Evolutionary conservation across 2,888 invertebrate genomes (phyloP).

Genomic region (Daptonema setosum): DNA sequence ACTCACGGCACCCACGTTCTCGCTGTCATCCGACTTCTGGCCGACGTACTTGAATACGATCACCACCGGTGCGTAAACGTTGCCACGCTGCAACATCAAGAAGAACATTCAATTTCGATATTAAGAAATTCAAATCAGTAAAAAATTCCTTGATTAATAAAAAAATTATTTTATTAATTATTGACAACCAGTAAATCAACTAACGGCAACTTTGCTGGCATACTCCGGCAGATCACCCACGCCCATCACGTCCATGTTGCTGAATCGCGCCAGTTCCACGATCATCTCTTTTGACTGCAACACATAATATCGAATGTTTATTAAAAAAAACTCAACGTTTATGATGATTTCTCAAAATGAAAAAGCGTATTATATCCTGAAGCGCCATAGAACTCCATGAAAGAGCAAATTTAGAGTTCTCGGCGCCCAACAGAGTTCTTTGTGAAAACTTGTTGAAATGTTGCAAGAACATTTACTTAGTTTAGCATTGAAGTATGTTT

Average conservation of each 20-base stretch:
- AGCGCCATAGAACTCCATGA: too few relatives aligned
- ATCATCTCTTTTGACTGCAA: conserved; percentile 18
- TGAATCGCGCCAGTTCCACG: conserved; percentile 13
- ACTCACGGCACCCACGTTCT: conserved; percentile 4
- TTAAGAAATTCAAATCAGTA: too few relatives aligned
- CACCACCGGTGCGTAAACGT: conserved; percentile 16
- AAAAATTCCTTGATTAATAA: too few relatives aligned
- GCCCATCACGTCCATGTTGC: conserved; percentile 15
- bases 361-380: too few relatives aligned
- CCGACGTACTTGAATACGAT: conserved; percentile 16
- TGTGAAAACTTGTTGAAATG: too few relatives aligned
- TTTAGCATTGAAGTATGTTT: too few relatives aligned
- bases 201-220: conserved; percentile 11
- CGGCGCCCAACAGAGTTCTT: too few relatives aligned
- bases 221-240: conserved; percentile 16
- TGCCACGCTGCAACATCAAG: conserved; percentile 12
- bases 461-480: too few relatives aligned
- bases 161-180: too few relatives aligned
- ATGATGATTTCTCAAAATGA: not conserved
- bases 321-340: too few relatives aligned
- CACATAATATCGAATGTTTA: too few relatives aligned
- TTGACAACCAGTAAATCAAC: not conserved
- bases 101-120: not conserved
- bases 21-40: not conserved
- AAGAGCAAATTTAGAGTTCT: too few relatives aligned